Percentiles rank a stretch among this genome's conserved stretches.
Conservation (phyloP, 2,113 vertebrate species). For the Microtus oregoni region DNA sequence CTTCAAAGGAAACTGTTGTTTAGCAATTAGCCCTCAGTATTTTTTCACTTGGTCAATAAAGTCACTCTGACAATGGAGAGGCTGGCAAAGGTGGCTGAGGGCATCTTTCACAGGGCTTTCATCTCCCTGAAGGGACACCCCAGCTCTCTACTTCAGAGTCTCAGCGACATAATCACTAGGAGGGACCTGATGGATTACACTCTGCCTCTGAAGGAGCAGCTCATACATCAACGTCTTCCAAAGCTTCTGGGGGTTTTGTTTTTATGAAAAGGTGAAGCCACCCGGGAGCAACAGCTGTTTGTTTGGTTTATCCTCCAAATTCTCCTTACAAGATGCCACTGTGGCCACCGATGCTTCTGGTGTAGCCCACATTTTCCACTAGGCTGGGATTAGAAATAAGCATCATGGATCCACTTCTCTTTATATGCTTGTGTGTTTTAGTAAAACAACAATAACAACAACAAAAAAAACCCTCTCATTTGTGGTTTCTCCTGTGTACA, state of each 20-base stretch:
- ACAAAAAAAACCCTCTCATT: neutral
- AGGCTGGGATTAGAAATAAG: neutral
- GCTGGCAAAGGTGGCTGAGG: neutral
- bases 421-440: neutral
- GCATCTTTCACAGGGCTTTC: neutral
- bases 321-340: neutral
- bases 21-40: conserved; percentile 31
- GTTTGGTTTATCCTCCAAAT: conserved; percentile 34
- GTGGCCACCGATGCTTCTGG: neutral
- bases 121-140: neutral
- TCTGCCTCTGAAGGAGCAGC: neutral
- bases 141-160: neutral
- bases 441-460: neutral
- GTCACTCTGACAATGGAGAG: conserved; percentile 1
- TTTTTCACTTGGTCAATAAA: conserved; percentile 73
- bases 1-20: conserved; percentile 74
- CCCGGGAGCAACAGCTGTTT: neutral
- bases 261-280: conserved; percentile 49
- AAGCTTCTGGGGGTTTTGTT: neutral
- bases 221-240: neutral
- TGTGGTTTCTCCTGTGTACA: neutral
- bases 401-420: neutral
- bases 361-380: neutral
- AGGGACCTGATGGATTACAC: neutral
- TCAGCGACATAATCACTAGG: neutral